phyloP scores from a whole-genome alignment of 2,888 invertebrate species.

The Spatulosminthurus flaviceps region DNA sequence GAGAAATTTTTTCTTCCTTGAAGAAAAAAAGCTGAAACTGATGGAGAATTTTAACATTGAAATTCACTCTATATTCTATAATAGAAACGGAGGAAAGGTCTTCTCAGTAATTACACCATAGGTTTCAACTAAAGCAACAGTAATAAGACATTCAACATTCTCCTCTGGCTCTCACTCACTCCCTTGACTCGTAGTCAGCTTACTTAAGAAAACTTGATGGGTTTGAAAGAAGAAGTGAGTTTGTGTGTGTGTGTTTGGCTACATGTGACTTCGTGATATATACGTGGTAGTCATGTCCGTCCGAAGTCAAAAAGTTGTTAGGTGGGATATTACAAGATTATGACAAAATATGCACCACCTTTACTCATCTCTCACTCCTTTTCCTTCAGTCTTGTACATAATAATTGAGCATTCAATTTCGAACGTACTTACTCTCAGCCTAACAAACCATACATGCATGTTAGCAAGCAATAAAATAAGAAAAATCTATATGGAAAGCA shows the following conservation, averaged over 20 bases:
- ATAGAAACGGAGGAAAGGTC: constrained; percentile 37
- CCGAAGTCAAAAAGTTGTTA: constrained; percentile 29
- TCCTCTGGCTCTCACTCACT: constrained; percentile 33
- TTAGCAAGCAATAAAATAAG: no score
- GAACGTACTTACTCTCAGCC: not conserved
- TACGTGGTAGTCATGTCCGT: not conserved
- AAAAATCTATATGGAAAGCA: no score
- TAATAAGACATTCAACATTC: constrained; percentile 45
- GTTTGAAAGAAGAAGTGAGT: not conserved
- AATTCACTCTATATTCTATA: constrained; percentile 38
- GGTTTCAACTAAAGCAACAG: constrained; percentile 29
- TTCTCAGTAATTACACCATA: constrained; percentile 40
- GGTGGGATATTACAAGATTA: constrained; percentile 35
- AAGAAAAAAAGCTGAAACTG: no score
- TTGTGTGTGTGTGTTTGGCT: not conserved
- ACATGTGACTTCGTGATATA: not conserved
- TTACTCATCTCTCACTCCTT: not conserved
- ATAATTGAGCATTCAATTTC: not conserved
- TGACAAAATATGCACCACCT: constrained; percentile 11
- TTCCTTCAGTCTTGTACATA: not conserved
- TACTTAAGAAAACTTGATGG: not conserved
- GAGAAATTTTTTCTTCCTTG: constrained; percentile 14
- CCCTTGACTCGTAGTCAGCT: no score
- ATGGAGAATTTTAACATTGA: not conserved
- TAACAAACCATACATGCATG: not conserved